Percentiles rank a stretch among this genome's conserved stretches.
These are phyloP conservation scores for Camponotus fellah DNA, from an alignment of 2,888 invertebrate genomes.

Conservation along the genomic window DNA sequence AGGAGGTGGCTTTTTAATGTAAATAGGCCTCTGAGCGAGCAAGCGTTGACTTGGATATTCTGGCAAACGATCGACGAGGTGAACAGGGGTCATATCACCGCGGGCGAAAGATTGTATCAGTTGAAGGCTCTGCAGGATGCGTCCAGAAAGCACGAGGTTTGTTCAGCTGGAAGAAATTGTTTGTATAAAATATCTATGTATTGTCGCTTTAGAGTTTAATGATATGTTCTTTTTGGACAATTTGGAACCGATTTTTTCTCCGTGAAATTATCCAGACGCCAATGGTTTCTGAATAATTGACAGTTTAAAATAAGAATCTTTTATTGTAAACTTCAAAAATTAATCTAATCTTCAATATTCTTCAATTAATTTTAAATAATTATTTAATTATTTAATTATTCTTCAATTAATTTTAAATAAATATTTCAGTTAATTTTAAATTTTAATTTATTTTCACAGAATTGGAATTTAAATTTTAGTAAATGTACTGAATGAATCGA, in stretches of 20 bases:
- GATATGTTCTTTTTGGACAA: no score
- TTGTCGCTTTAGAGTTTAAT: no score
- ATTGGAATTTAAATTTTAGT: no score
- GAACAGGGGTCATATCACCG: conserved; percentile 96
- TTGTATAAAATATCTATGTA: not conserved
- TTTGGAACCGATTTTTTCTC: not conserved
- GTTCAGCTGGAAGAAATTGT: conserved; percentile 19
- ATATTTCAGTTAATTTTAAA: no score
- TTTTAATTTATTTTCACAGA: no score
- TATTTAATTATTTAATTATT: no score
- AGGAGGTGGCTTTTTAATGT: conserved; percentile 95
- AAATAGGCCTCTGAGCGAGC: conserved; percentile 89
- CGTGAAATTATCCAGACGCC: no score
- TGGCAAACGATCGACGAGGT: conserved; percentile 99
- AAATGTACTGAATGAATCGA: not conserved
- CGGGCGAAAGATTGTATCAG: conserved; percentile 97
- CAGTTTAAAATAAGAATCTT: no score
- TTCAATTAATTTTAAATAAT: no score
- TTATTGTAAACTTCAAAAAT: not conserved
- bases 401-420: no score
- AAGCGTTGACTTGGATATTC: conserved; percentile 94
- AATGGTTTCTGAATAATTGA: no score
- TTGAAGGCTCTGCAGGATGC: conserved; percentile 98
- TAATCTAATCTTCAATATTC: no score
- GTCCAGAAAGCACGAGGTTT: conserved; percentile 92